Evolutionary conservation across 2,888 invertebrate species (phyloP), one percentile per base, ranked within the genome.

Genomic region (Spilosoma lubricipeda): DNA sequence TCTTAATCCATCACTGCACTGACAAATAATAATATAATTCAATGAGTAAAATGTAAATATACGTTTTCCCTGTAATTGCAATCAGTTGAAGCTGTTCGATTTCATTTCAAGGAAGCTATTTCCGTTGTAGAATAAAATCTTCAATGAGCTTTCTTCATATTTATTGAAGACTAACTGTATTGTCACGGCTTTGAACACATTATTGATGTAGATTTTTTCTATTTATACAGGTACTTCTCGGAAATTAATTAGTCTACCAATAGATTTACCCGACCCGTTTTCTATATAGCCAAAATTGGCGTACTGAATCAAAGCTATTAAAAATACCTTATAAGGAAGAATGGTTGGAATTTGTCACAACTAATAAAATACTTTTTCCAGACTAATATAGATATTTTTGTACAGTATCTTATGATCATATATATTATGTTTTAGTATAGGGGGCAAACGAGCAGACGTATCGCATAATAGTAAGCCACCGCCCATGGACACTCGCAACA

Each of bases 101-200:
- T 64, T 66, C 33, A 71, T 66, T 67, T 67, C 70, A 71, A 75
- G 75, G 52, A 75, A 75, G 65, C 39, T 23, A 45, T 76, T 20
- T 45, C 56, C 78, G 73, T 74, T 67, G 71, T 76, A 63, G 69
- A 66, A 23, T 23, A 52, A 52, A 52, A 52, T 20, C 23, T 23
- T 52, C 48, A 20, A 52, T 52, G 48, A 52, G n/a, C n/a, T 9
- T 23, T 56, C 23, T 56, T n/a, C n/a, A 56, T 56, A n/a, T 11
- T 56, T n/a, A 56, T n/a, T 56, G 11, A 56, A 56, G 52, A 56
- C 2, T 9, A 52, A 20, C 52, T 52, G 23, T 23, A 52, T 52
- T 56, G 11, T 20, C 23, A 23, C 23, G 52, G 69, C 67, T 75
- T 66, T 77, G 74, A 48, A 27, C 66, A 4, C n/a, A n/a, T n/a